A percentile compares a stretch with the other conserved stretches of the same genome.
Evolutionary conservation across 2,113 vertebrate genomes (phyloP).

Genomic region (Neogobius melanostomus): DNA sequence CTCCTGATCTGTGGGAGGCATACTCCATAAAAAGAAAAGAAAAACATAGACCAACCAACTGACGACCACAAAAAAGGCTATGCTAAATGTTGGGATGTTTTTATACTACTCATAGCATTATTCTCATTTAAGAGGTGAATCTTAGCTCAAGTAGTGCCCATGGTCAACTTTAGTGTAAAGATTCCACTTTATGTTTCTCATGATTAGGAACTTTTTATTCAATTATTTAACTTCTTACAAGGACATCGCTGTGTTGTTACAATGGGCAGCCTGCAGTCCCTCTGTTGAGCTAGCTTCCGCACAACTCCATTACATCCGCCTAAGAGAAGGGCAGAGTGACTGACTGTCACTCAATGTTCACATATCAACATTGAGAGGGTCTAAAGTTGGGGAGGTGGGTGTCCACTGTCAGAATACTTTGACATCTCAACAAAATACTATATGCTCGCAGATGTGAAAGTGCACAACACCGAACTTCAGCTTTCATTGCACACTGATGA

Average conservation of each 20-base stretch:
- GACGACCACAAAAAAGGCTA: slow-evolving; percentile 62
- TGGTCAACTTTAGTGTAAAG: slow-evolving; percentile 90
- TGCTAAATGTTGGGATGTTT: slow-evolving; percentile 64
- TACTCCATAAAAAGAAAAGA: slow-evolving; percentile 33
- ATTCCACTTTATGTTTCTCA: slow-evolving; percentile 76
- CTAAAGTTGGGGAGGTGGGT: slow-evolving; percentile 25
- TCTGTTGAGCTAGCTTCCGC: slow-evolving; percentile 56
- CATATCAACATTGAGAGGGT: slow-evolving; percentile 51
- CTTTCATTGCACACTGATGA: slow-evolving; percentile 38
- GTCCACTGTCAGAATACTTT: slow-evolving; percentile 35
- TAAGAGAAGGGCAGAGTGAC: slow-evolving; percentile 48
- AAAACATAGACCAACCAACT: slow-evolving; percentile 57
- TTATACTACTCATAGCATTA: slow-evolving; percentile 71
- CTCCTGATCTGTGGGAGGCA: slow-evolving; percentile 54
- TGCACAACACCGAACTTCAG: slow-evolving; percentile 24
- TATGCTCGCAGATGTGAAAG: slow-evolving; percentile 35
- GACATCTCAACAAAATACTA: slow-evolving; percentile 36
- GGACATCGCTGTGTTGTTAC: slow-evolving; percentile 54
- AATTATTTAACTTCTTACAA: slow-evolving; percentile 62
- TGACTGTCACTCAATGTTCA: slow-evolving; percentile 46
- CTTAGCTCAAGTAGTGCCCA: slow-evolving; percentile 87
- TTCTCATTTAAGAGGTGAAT: slow-evolving; percentile 92
- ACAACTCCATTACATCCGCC: slow-evolving; percentile 63
- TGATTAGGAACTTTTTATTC: slow-evolving; percentile 57
- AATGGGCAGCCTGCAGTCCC: slow-evolving; percentile 28